Conservation (phyloP, 1,140 invertebrate genomes). For the Sitodiplosis mosellana region DNA sequence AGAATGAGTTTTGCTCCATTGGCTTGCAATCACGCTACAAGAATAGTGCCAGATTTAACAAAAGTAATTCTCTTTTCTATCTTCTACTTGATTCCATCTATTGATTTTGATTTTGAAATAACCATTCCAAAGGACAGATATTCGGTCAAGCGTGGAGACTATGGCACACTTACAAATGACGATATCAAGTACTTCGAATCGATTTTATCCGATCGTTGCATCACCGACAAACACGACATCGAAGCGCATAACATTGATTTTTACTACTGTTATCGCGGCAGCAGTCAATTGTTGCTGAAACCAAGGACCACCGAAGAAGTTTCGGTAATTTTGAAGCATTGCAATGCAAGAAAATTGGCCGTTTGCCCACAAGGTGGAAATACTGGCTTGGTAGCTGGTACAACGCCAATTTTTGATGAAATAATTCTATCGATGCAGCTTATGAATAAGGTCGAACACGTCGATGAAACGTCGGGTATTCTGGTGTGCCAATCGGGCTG, state of each 20-base stretch:
- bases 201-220: constrained; percentile 45
- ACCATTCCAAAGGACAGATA: constrained; percentile 21
- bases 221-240: constrained; percentile 59
- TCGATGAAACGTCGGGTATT: constrained; percentile 72
- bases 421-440: constrained; percentile 70
- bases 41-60: too few relatives aligned
- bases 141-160: constrained; percentile 28
- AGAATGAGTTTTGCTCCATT: too few relatives aligned
- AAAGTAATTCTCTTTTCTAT: too few relatives aligned
- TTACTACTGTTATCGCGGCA: constrained; percentile 64
- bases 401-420: constrained; percentile 86
- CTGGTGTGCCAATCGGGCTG: constrained; percentile 83
- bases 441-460: constrained; percentile 75
- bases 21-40: too few relatives aligned
- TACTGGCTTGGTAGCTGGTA: constrained; percentile 44
- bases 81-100: too few relatives aligned
- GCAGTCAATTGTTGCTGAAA: constrained; percentile 48
- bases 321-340: constrained; percentile 67
- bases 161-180: constrained; percentile 20
- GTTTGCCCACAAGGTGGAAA: constrained; percentile 92
- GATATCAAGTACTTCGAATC: constrained; percentile 55
- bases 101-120: too few relatives aligned
- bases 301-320: constrained; percentile 82
- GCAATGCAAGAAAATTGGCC: constrained; percentile 65
- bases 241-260: constrained; percentile 81